These are phyloP conservation scores for Hylomyscus alleni DNA, from an alignment of 2,797 vertebrate genomes.

Conservation along the genomic window DNA sequence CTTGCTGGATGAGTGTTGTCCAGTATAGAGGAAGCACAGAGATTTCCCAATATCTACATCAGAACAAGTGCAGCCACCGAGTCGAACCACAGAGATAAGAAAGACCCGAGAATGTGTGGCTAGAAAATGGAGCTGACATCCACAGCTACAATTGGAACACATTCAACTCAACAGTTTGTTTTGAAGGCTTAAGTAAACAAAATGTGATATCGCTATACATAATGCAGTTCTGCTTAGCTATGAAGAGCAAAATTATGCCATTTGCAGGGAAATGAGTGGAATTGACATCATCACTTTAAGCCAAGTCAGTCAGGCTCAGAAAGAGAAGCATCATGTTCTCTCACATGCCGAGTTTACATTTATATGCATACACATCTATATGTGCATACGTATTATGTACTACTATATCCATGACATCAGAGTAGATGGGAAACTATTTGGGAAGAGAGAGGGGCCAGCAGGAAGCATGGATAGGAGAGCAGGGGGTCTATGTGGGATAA, in stretches of 20 bases:
- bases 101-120: neutral
- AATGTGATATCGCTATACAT: neutral
- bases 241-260: neutral
- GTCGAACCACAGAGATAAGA: neutral
- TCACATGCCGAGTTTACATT: neutral
- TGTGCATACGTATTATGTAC: neutral
- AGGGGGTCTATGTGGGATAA: neutral
- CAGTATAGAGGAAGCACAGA: neutral
- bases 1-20: accelerated
- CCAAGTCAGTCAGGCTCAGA: neutral
- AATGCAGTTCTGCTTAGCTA: neutral
- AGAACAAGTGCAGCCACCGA: neutral
- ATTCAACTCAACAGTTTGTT: neutral
- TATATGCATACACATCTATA: neutral
- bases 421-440: neutral
- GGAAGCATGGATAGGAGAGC: neutral
- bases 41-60: neutral
- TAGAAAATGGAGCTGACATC: neutral
- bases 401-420: neutral
- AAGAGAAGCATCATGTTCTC: neutral
- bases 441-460: neutral
- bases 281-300: neutral
- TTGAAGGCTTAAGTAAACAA: neutral
- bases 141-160: neutral
- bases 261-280: neutral